Conservation (phyloP, 2,888 invertebrate genomes). For the Uloborus plumipes region DNA sequence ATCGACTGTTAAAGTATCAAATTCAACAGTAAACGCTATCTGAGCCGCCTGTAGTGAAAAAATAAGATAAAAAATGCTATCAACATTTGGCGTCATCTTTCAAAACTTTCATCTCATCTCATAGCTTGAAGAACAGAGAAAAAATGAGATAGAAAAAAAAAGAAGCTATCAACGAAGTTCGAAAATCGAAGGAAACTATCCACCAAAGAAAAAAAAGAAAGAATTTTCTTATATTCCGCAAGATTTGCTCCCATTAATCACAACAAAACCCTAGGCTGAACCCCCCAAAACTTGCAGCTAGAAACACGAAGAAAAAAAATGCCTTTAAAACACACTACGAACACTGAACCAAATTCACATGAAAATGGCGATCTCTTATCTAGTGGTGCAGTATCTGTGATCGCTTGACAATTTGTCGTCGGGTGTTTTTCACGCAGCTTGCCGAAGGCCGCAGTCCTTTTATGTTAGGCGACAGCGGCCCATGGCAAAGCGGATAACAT, state of each 20-base stretch:
- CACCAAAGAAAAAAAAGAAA: slow-evolving; percentile 14
- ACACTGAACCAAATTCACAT: background rate
- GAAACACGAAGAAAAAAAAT: slow-evolving; percentile 43
- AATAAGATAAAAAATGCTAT: slow-evolving; percentile 32
- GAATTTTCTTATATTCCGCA: slow-evolving; percentile 53
- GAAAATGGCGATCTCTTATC: slow-evolving; percentile 53
- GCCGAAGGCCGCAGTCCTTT: slow-evolving; percentile 25
- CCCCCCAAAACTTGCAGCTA: slow-evolving; percentile 44
- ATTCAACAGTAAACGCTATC: slow-evolving; percentile 18
- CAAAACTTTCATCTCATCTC: slow-evolving; percentile 55
- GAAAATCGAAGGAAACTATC: slow-evolving; percentile 58
- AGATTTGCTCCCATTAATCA: slow-evolving; percentile 63
- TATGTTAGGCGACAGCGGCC: slow-evolving; percentile 44
- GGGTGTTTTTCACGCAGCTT: slow-evolving; percentile 34
- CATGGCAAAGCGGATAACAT: slow-evolving; percentile 49
- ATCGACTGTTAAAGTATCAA: background rate
- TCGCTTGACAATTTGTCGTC: slow-evolving; percentile 63
- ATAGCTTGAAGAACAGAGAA: slow-evolving; percentile 4
- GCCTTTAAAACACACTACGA: slow-evolving; percentile 48
- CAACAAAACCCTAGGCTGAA: slow-evolving; percentile 51
- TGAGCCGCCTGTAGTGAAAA: slow-evolving; percentile 12
- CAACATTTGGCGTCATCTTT: slow-evolving; percentile 61
- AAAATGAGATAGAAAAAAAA: slow-evolving; percentile 16
- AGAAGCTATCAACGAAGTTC: slow-evolving; percentile 55
- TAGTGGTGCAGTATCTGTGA: slow-evolving; percentile 52